Evolutionary conservation across 2,888 invertebrate species (phyloP), one percentile per base, ranked within the genome.

Genomic region (Polylopha cassiicola): DNA sequence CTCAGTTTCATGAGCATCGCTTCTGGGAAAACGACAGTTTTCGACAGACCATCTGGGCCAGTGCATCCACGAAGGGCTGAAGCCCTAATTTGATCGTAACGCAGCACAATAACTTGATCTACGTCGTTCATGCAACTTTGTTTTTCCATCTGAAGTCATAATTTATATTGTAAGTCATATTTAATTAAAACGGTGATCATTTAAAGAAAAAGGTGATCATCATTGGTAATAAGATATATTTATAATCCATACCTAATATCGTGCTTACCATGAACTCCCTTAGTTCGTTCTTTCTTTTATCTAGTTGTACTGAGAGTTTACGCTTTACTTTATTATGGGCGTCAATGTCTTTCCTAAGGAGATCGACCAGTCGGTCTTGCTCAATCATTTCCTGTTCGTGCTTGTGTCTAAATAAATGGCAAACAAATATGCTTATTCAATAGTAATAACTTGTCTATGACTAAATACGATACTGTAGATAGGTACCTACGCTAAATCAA

Each of bases 111-210:
- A 2, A 91, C 88, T 39, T 89, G 87, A 32, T 91, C 89, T 2
- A 96, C 89, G 38, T 94, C 90, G 60, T 96, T 96, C 61, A 97
- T 72, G 62, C 91, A 87, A 43, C 86, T 87, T 70, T 95, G 95
- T 70, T 93, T 90, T 65, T 91, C 89, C 57, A 88, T 81, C 92
- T 94, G 55, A 8, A 73, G n/a, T n/a, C n/a, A n/a, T n/a, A n/a
- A n/a, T n/a, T n/a, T n/a, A n/a, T n/a, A n/a, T n/a, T n/a, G n/a
- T n/a, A n/a, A n/a, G n/a, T n/a, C n/a, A n/a, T n/a, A n/a, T n/a
- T n/a, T n/a, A n/a, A n/a, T n/a, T n/a, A n/a, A n/a, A n/a, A n/a
- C n/a, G n/a, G n/a, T n/a, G n/a, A n/a, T n/a, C n/a, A n/a, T n/a
- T n/a, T n/a, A n/a, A n/a, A n/a, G n/a, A n/a, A n/a, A n/a, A n/a